Conservation (phyloP, 30 jellyfish, hydroid and myxozoan genomes). For the Catostylus mosaicus region DNA sequence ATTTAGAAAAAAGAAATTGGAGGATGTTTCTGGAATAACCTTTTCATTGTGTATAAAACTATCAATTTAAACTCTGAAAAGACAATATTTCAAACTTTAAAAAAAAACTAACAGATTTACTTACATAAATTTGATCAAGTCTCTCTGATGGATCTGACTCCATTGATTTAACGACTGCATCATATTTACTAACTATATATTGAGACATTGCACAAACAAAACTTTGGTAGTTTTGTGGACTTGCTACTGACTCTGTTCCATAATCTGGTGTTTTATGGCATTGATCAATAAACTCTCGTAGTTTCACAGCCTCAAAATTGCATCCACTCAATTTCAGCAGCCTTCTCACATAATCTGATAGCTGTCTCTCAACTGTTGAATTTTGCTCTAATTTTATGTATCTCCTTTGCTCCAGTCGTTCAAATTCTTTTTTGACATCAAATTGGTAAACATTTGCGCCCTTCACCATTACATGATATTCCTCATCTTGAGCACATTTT, state of each 20-base stretch:
- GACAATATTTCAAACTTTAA: no score
- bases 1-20: no score
- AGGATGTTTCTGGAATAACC: no score
- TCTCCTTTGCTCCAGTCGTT: constrained; percentile 43
- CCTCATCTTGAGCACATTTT: constrained; percentile 22
- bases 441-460: not conserved
- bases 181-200: constrained; percentile 52
- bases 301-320: constrained; percentile 66
- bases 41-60: no score
- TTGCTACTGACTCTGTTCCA: constrained; percentile 7
- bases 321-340: constrained; percentile 29
- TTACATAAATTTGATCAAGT: constrained; percentile 75
- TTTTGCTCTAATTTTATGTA: constrained; percentile 16
- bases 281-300: constrained; percentile 44
- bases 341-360: constrained; percentile 53
- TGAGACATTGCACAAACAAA: constrained; percentile 76
- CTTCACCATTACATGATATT: not conserved
- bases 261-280: constrained; percentile 15
- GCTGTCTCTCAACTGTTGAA: constrained; percentile 50
- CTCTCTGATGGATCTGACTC: constrained; percentile 24
- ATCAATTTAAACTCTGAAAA: no score
- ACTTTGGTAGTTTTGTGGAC: constrained; percentile 64
- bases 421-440: constrained; percentile 40
- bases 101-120: not conserved
- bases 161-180: constrained; percentile 9